phyloP scores from a whole-genome alignment of 1,140 invertebrate species.

The Drosophila tsacasi region DNA sequence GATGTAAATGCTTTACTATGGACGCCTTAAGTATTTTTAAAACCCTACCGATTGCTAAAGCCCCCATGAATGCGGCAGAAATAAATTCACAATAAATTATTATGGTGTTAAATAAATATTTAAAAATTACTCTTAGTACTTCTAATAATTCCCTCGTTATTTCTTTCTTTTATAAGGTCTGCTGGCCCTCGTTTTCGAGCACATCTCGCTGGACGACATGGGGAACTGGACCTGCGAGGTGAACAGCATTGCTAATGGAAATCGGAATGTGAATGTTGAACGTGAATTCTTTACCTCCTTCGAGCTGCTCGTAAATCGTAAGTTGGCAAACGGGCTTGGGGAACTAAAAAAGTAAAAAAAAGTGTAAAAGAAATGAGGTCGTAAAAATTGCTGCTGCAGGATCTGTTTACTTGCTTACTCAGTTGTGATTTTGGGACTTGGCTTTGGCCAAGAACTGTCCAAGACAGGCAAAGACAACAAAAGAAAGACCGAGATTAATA shows the following conservation, averaged over 20 bases:
- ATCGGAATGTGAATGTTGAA: conserved; percentile 49
- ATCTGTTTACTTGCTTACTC: conserved; percentile 43
- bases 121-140: too few relatives aligned
- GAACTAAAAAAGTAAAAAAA: conserved; percentile 1
- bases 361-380: conserved; percentile 14
- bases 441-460: conserved; percentile 6
- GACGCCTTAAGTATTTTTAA: too few relatives aligned
- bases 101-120: not conserved
- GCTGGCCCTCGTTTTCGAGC: conserved; percentile 84
- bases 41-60: too few relatives aligned
- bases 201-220: conserved; percentile 79
- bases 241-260: conserved; percentile 40
- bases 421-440: conserved; percentile 20
- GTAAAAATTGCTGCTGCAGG: conserved; percentile 19
- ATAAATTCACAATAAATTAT: not conserved
- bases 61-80: too few relatives aligned
- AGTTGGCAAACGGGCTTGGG: conserved; percentile 51
- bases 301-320: conserved; percentile 85
- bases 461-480: not conserved
- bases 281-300: conserved; percentile 74
- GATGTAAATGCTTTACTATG: too few relatives aligned
- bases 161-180: conserved; percentile 45
- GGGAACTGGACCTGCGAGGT: conserved; percentile 85
- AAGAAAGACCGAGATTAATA: not conserved
- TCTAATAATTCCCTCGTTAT: not conserved